Evolutionary conservation across 1,140 invertebrate genomes (phyloP), one percentile per base, ranked within the genome.

Genomic region (Tetragnatha versicolor): DNA sequence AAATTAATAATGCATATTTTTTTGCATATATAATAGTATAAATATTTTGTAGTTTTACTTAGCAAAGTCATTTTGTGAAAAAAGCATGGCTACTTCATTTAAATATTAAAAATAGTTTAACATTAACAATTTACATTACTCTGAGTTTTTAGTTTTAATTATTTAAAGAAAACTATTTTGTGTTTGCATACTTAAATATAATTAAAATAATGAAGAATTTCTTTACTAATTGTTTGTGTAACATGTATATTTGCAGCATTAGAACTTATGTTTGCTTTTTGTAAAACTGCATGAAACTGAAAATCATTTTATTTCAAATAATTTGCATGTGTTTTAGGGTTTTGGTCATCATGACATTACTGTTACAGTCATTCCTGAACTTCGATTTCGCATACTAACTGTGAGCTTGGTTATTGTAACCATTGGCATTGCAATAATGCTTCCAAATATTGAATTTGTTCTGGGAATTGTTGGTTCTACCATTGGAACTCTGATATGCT

Each of bases 401-500:
- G 53, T 83, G 1, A 20, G 80, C 12, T 53, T 84, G 14, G 79
- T 84, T 25, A 65, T 82, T 14, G 58, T 79, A n/a, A 84, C 83
- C 22, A 81, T 84, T 47, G 78, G 79, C 17, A 78, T 82, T 42
- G 82, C 82, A 3, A 88, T 96, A 49, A 83, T 94, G 47, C 90
- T 95, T 81, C 94, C 94, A 22, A 93, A 92, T 83, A 95, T 98
- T 79, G 96, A 98, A 87, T 89, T 98, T 82, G 93, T 98, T 58
- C 88, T 98, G 31, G 95, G 95, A 4, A 85, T 98, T 35, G 91
- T 96, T 65, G 96, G 97, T 14, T 95, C 96, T 14, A 97, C 96
- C 12, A 95, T 97, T 81, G 97, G 97, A 4, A 93, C 95, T n/a
- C 90, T 95, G 72, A 93, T 98, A 80, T 97, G 95, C 83, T 90